A percentile compares a stretch with the other conserved stretches of the same genome.
Conservation (phyloP, 2,797 vertebrate genomes). For the Myoxocephalus aenaeus region DNA sequence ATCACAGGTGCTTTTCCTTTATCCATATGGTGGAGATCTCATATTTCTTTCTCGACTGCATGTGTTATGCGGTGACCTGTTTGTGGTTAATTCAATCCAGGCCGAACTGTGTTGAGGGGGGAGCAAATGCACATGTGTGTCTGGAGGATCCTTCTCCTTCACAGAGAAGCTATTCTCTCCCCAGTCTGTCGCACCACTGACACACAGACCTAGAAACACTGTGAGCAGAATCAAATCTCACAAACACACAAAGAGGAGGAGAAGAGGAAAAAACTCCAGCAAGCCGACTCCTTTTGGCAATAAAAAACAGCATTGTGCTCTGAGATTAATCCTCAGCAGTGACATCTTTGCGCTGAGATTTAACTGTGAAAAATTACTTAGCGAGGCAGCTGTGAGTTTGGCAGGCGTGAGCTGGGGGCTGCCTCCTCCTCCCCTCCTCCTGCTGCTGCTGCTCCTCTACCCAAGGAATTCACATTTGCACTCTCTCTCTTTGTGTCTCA, state of each 20-base stretch:
- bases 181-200: slow-evolving; percentile 65
- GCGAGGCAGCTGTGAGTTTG: slow-evolving; percentile 82
- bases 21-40: slow-evolving; percentile 32
- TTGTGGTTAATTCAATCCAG: slow-evolving; percentile 58
- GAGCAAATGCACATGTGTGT: slow-evolving; percentile 33
- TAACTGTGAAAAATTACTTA: slow-evolving; percentile 72
- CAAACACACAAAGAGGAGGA: slow-evolving; percentile 40
- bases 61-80: slow-evolving; percentile 34
- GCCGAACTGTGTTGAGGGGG: slow-evolving; percentile 33
- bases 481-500: slow-evolving; percentile 26
- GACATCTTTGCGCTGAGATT: slow-evolving; percentile 80
- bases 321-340: slow-evolving; percentile 66
- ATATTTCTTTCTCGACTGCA: slow-evolving; percentile 39
- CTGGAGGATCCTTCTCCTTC: slow-evolving; percentile 46
- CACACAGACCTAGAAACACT: slow-evolving; percentile 83
- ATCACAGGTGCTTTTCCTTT: slow-evolving; percentile 45
- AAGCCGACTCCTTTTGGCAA: slow-evolving; percentile 73
- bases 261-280: slow-evolving; percentile 52
- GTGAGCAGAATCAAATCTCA: slow-evolving; percentile 66
- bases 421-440: slow-evolving; percentile 39
- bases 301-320: slow-evolving; percentile 79
- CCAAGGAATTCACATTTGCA: slow-evolving; percentile 46
- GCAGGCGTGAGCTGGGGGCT: slow-evolving; percentile 60
- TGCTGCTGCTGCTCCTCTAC: slow-evolving; percentile 1
- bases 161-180: slow-evolving; percentile 74